A percentile compares a stretch with the other conserved stretches of the same genome.
phyloP scores from a whole-genome alignment of 2,797 vertebrate species.

The Tolypeutes matacus region DNA sequence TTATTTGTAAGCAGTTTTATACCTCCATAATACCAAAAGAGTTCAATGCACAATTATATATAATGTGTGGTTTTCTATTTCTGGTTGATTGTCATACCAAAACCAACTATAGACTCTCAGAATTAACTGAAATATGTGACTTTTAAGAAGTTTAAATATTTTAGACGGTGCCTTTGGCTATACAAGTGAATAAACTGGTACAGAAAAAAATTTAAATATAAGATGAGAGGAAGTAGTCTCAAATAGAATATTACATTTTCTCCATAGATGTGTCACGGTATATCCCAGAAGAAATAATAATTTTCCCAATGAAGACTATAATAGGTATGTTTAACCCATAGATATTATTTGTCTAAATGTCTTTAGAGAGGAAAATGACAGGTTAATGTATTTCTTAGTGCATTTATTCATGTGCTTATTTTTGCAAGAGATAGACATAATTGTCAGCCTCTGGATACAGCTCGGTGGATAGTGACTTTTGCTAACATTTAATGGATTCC shows the following conservation, averaged over 20 bases:
- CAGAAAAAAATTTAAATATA: slow-evolving; percentile 76
- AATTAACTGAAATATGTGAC: slow-evolving; percentile 47
- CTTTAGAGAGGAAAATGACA: slow-evolving; percentile 81
- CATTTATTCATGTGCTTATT: slow-evolving; percentile 83
- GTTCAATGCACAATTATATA: background rate
- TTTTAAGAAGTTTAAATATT: slow-evolving; percentile 85
- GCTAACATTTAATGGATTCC: slow-evolving; percentile 68
- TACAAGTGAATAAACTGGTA: slow-evolving; percentile 78
- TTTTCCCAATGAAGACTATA: slow-evolving; percentile 73
- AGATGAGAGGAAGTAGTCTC: slow-evolving; percentile 72
- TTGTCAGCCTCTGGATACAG: slow-evolving; percentile 74
- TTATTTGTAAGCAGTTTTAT: slow-evolving; percentile 31
- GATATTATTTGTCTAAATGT: slow-evolving; percentile 77
- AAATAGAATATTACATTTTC: slow-evolving; percentile 41
- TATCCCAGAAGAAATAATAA: slow-evolving; percentile 72
- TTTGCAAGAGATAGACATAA: slow-evolving; percentile 76
- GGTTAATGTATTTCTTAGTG: slow-evolving; percentile 80
- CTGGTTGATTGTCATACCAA: background rate
- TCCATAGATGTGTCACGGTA: slow-evolving; percentile 47
- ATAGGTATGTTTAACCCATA: slow-evolving; percentile 75
- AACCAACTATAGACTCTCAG: slow-evolving; percentile 74
- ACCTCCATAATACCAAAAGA: background rate
- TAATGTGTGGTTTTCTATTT: background rate
- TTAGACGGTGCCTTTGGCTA: slow-evolving; percentile 71
- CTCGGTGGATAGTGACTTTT: slow-evolving; percentile 75